Evolutionary conservation across 2,888 invertebrate genomes (phyloP).

Genomic region (Dryocosmus kuriphilus): DNA sequence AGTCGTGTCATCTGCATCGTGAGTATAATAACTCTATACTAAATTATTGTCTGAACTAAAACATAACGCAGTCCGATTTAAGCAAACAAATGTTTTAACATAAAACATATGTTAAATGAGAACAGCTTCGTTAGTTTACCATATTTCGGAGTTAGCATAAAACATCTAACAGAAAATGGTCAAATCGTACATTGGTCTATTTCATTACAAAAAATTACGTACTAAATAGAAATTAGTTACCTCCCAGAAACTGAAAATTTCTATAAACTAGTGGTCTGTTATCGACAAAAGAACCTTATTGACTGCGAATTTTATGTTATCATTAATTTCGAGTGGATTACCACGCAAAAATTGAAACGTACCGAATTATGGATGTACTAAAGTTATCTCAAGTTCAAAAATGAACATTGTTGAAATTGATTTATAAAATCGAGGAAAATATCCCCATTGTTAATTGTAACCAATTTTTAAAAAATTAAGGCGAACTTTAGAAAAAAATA

Average conservation of each 20-base stretch:
- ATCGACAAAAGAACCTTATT: neutral
- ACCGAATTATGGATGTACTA: neutral
- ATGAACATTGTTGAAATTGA: no score
- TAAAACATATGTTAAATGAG: slow-evolving; percentile 66
- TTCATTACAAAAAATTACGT: neutral
- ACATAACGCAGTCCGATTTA: slow-evolving; percentile 34
- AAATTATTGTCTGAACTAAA: slow-evolving; percentile 41
- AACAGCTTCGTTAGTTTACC: slow-evolving; percentile 58
- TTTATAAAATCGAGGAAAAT: no score
- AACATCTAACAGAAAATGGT: slow-evolving; percentile 71
- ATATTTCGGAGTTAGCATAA: slow-evolving; percentile 68
- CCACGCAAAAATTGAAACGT: neutral
- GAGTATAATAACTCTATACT: slow-evolving; percentile 40
- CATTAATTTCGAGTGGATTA: slow-evolving; percentile 1
- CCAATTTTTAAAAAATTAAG: no score
- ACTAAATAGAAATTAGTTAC: slow-evolving; percentile 1
- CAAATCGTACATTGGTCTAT: slow-evolving; percentile 24
- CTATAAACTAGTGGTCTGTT: neutral
- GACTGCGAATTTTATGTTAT: neutral
- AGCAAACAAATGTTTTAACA: slow-evolving; percentile 55
- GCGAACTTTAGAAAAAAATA: no score
- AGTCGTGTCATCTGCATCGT: slow-evolving; percentile 23
- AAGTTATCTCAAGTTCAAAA: no score
- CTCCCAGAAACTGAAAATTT: slow-evolving; percentile 10
- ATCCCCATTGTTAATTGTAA: no score